These are phyloP conservation scores for Acronicta aceris DNA, from an alignment of 2,888 invertebrate species.

Conservation along the genomic window DNA sequence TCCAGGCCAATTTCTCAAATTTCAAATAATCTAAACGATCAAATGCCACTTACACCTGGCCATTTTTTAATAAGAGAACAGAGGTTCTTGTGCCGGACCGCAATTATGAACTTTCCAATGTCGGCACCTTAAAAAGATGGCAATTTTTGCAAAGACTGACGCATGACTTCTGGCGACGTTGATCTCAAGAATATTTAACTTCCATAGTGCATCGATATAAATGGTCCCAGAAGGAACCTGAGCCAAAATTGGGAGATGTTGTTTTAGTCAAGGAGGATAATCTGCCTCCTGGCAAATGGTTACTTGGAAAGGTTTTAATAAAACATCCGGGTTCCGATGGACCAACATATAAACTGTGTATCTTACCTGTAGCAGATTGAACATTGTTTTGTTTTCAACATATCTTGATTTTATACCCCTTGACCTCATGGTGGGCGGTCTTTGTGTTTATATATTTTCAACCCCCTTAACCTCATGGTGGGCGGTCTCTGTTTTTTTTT, in stretches of 20 bases:
- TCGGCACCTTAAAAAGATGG: neutral
- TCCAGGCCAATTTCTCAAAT: no score
- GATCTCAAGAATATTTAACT: slow-evolving; percentile 1
- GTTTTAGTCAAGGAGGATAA: slow-evolving; percentile 7
- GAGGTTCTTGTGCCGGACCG: no score
- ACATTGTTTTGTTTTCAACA: no score
- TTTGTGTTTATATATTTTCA: no score
- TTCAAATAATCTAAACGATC: no score
- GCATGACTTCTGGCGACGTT: neutral
- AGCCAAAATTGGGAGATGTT: neutral
- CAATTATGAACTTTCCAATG: neutral
- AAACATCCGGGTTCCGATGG: neutral
- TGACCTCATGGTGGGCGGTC: no score
- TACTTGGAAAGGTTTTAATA: neutral
- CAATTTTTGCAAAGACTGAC: neutral
- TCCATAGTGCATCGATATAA: neutral
- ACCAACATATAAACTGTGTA: no score
- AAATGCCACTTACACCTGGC: neutral
- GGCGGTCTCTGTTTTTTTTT: no score
- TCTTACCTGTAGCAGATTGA: no score
- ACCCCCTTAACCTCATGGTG: no score
- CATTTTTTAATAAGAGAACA: slow-evolving; percentile 1
- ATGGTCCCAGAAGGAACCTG: neutral
- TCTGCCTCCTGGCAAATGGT: slow-evolving; percentile 4
- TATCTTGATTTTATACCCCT: no score